Evolutionary conservation across 1,140 invertebrate genomes (phyloP).

Genomic region (Aricia agestis): DNA sequence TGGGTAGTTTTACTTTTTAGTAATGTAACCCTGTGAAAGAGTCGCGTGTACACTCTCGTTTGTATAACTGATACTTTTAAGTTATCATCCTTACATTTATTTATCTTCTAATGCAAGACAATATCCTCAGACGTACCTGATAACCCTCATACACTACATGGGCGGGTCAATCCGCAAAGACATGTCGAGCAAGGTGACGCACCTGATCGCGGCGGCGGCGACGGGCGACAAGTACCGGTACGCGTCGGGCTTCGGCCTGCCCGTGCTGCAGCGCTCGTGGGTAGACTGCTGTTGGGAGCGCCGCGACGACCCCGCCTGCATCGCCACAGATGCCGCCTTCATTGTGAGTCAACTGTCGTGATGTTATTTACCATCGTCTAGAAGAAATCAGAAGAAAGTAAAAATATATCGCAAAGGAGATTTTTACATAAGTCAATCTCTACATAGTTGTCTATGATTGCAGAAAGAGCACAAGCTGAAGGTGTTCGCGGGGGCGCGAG

Average conservation of each 20-base stretch:
- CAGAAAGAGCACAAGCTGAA: constrained; percentile 85
- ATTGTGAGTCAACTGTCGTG: constrained; percentile 78
- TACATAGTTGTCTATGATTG: constrained; percentile 17
- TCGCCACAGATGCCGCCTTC: constrained; percentile 81
- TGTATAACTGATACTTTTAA: too few species aligned
- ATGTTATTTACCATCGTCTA: too few species aligned
- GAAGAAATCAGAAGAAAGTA: too few species aligned
- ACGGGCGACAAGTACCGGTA: constrained; percentile 91
- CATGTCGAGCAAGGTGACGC: constrained; percentile 90
- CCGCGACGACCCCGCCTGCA: constrained; percentile 81
- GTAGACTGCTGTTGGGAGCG: constrained; percentile 90
- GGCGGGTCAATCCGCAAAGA: constrained; percentile 95
- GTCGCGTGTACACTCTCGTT: too few species aligned
- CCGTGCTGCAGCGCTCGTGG: constrained; percentile 93
- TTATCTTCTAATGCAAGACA: not conserved
- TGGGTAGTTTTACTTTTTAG: too few species aligned
- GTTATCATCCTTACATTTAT: constrained; percentile 21
- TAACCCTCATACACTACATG: constrained; percentile 94
- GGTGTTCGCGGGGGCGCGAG: constrained; percentile 90
- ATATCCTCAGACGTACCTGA: constrained; percentile 82
- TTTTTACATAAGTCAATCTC: too few species aligned
- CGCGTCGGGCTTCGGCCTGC: constrained; percentile 91
- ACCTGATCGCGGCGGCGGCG: constrained; percentile 92
- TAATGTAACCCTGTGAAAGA: too few species aligned
- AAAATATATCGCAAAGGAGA: too few species aligned